phyloP scores from a whole-genome alignment of 1,140 invertebrate species.

The Panagrolaimus sp. region DNA sequence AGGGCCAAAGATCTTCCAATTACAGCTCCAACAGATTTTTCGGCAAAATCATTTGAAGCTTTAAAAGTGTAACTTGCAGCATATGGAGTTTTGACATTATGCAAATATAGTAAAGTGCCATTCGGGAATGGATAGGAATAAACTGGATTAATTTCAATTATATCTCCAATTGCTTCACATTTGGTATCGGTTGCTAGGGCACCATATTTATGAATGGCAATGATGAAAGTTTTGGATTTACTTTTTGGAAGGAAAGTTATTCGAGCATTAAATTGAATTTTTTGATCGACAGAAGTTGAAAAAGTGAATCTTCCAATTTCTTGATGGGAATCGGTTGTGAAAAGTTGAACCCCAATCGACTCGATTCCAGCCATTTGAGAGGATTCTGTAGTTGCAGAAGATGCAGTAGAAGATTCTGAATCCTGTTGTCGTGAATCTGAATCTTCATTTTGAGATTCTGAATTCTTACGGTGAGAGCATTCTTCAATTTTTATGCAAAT shows the following conservation, averaged over 20 bases:
- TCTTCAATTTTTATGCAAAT: not conserved
- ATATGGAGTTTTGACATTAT: not conserved
- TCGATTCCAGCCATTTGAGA: not conserved
- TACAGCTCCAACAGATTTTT: conserved; percentile 4
- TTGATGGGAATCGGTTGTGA: not conserved
- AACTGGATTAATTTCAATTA: conserved; percentile 8
- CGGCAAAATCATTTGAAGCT: not conserved
- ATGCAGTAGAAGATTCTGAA: not conserved
- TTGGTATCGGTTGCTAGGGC: not conserved
- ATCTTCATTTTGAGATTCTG: too few species aligned
- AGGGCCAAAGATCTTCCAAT: not conserved
- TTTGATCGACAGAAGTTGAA: not conserved
- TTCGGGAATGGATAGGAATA: conserved; percentile 8
- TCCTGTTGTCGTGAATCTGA: too few species aligned
- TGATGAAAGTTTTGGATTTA: not conserved
- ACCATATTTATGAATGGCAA: conserved; percentile 9
- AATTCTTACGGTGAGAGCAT: not conserved
- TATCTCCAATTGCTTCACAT: not conserved
- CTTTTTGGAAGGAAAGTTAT: conserved; percentile 2
- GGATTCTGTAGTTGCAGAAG: not conserved
- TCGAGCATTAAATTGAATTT: not conserved
- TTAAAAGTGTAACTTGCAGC: not conserved
- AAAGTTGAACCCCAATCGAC: not conserved
- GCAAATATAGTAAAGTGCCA: not conserved
- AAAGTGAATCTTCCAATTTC: not conserved